Base-by-base conservation (phyloP, 2,797 vertebrate genomes). In the Sylvia borin region DNA sequence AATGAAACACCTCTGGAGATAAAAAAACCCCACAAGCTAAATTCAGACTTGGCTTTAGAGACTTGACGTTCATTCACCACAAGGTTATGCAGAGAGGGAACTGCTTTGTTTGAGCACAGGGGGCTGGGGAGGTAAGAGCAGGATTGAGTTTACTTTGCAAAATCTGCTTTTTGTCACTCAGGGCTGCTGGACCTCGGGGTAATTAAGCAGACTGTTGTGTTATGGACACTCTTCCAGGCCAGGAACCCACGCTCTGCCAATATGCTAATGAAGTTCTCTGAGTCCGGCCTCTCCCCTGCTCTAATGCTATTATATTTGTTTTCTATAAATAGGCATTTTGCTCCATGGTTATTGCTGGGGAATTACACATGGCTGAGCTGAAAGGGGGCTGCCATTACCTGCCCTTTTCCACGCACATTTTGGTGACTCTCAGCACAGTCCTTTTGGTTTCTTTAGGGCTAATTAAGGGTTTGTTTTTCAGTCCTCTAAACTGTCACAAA, bases 1-100 rank as follows among this genome's bases (percentile, higher is more conserved):
- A 95, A 95, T 90, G 96, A 97, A 97, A 96, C 95, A 94, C 92
- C 92, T 96, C 95, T 93, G 93, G 92, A 96, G 95, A 96, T 81
- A 83, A 80, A 95, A 84, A 78, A 16, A 40, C 38, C 0, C 83
- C 83, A 76, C n/a, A 4, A 32, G 91, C 91, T 97, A 76, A 94
- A 88, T 86, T 84, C 91, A 84, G 92, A 9, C 76, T 78, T 83
- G 76, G 78, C 85, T 88, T 12, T 9, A 9, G 51, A 86, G 73
- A 21, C 71, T 24, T 15, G 34, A 26, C 3, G 38, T 58, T 91
- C 92, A 58, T 66, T 84, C 79, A 72, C 29, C 60, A 45, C 62
- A 50, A 70, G 92, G 80, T 67, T 88, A 18, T 10, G 36, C 31
- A 38, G 88, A 76, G 93, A 48, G 62, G 76, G 21, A 51, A 5